These are phyloP conservation scores for Hystrix brachyura DNA, from an alignment of 2,113 vertebrate genomes.

Conservation along the genomic window DNA sequence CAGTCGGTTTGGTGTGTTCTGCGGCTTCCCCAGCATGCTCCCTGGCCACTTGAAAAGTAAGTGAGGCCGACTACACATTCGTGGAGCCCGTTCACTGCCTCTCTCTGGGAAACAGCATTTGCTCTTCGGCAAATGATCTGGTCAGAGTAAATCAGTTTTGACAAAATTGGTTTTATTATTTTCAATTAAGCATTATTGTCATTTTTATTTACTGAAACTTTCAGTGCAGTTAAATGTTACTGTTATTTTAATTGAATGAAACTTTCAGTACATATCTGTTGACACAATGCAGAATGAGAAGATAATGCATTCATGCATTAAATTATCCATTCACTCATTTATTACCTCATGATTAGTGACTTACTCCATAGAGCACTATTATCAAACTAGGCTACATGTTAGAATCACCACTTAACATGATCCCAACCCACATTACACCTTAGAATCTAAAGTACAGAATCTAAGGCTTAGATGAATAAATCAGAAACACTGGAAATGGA, in stretches of 20 bases:
- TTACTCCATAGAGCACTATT: neutral
- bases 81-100: neutral
- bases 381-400: neutral
- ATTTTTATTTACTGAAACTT: constrained; percentile 25
- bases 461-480: neutral
- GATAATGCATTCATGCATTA: neutral
- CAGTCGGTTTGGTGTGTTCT: neutral
- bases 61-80: neutral
- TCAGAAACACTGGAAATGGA: neutral
- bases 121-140: constrained; percentile 52
- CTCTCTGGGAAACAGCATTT: constrained; percentile 30
- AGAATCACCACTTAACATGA: neutral
- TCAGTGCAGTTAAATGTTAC: constrained; percentile 26
- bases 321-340: constrained; percentile 6
- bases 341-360: neutral
- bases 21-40: fast-evolving
- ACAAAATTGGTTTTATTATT: constrained; percentile 57
- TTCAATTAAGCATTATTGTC: constrained; percentile 47
- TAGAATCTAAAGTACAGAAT: neutral
- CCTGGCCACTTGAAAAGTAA: neutral
- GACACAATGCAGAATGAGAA: neutral
- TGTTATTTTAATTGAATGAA: constrained; percentile 19
- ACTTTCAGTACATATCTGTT: neutral
- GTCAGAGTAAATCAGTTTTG: constrained; percentile 54
- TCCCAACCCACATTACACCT: fast-evolving